phyloP scores from a whole-genome alignment of 2,113 vertebrate species.

The Gallinago jamesoni region DNA sequence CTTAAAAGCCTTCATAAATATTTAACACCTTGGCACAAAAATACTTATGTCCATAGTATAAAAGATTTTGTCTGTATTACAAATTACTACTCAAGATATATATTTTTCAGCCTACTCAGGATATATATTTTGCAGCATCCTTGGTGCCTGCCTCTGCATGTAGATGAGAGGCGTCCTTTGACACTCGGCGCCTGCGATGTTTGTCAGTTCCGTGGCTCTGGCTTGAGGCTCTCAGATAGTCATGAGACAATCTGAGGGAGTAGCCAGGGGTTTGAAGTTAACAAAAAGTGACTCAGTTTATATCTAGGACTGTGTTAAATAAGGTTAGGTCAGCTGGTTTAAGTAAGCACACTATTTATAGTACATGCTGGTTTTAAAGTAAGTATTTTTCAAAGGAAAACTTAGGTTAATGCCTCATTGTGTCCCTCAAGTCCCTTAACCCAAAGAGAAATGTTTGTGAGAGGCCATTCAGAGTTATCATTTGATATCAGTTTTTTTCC shows the following conservation, averaged over 20 bases:
- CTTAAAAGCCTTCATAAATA: neutral
- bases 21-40: neutral
- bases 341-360: neutral
- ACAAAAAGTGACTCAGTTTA: conserved; percentile 43
- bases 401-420: neutral
- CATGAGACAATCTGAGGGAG: conserved; percentile 36
- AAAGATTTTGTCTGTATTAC: neutral
- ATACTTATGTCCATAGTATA: neutral
- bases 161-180: neutral
- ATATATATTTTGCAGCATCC: neutral
- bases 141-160: neutral
- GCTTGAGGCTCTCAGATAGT: conserved; percentile 30
- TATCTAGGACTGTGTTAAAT: conserved; percentile 36
- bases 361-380: neutral
- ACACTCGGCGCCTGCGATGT: neutral
- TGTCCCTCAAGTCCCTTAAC: neutral
- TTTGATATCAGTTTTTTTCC: neutral
- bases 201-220: conserved; percentile 16
- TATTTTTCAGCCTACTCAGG: neutral
- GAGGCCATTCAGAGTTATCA: neutral
- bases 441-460: neutral
- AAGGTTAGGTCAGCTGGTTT: conserved; percentile 45
- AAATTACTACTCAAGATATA: neutral
- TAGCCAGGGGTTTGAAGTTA: conserved; percentile 52
- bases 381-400: neutral